Percentiles rank a stretch among this genome's conserved stretches.
These are phyloP conservation scores for Leuciscus idus DNA, from an alignment of 2,113 vertebrate genomes.

Conservation along the genomic window DNA sequence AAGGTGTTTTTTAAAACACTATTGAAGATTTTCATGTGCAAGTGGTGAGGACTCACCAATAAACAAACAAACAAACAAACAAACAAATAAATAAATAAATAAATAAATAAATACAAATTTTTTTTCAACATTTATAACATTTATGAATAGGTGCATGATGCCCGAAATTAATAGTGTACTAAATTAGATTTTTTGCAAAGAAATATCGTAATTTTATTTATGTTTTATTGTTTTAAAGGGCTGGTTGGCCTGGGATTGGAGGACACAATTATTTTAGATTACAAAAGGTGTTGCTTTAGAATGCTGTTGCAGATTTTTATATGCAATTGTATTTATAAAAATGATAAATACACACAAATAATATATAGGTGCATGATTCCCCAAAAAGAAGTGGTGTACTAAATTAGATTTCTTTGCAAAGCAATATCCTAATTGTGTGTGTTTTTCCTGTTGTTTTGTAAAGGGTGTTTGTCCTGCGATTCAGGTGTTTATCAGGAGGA, in stretches of 20 bases:
- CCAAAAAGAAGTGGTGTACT: neutral
- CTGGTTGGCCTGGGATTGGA: neutral
- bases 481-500: conserved; percentile 46
- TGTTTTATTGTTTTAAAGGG: too few species aligned
- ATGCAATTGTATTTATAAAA: neutral
- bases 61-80: neutral
- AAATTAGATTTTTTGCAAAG: too few species aligned
- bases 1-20: neutral
- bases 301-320: neutral
- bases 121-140: too few species aligned
- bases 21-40: neutral
- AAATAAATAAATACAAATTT: neutral
- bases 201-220: too few species aligned
- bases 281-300: neutral
- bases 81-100: neutral
- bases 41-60: neutral
- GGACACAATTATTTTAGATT: neutral
- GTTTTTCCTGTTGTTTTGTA: conserved; percentile 22
- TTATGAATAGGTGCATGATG: too few species aligned
- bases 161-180: too few species aligned
- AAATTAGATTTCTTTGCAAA: neutral
- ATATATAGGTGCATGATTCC: neutral
- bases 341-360: neutral
- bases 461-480: neutral
- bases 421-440: neutral